Conservation (phyloP, 2,888 invertebrate genomes). For the Hemistola chrysoprasaria region DNA sequence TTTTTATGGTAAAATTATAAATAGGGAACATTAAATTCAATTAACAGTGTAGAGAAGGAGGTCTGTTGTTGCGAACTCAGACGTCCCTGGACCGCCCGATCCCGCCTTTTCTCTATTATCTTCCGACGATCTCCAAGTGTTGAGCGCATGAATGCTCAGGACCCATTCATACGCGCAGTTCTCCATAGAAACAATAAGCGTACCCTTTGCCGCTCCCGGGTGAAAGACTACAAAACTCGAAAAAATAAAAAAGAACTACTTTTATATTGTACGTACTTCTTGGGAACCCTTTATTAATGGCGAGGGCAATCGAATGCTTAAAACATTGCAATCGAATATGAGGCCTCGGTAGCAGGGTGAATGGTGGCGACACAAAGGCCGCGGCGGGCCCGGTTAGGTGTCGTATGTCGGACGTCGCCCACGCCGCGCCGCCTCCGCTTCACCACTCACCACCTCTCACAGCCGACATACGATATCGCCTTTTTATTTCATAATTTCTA, state of each 20-base stretch:
- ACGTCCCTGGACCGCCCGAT: constrained; percentile 60
- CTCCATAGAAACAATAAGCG: constrained; percentile 75
- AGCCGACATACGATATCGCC: constrained; percentile 77
- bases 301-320: constrained; percentile 80
- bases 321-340: constrained; percentile 78
- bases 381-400: constrained; percentile 48
- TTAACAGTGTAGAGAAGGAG: constrained; percentile 52
- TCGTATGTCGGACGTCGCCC: constrained; percentile 55
- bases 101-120: constrained; percentile 70
- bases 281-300: constrained; percentile 75
- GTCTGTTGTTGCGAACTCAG: constrained; percentile 66
- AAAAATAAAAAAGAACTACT: constrained; percentile 60
- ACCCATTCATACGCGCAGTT: constrained; percentile 74
- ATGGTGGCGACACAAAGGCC: constrained; percentile 52
- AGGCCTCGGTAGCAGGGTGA: constrained; percentile 57
- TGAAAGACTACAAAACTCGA: constrained; percentile 66
- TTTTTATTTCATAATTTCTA: constrained; percentile 79
- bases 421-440: constrained; percentile 48
- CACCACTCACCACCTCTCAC: constrained; percentile 56
- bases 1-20: constrained; percentile 6
- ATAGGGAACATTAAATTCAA: constrained; percentile 11
- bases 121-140: constrained; percentile 69
- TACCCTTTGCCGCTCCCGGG: constrained; percentile 71
- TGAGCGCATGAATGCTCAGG: constrained; percentile 63
- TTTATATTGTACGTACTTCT: constrained; percentile 65